phyloP scores from a whole-genome alignment of 1,140 invertebrate species.

The Nymphalis io region DNA sequence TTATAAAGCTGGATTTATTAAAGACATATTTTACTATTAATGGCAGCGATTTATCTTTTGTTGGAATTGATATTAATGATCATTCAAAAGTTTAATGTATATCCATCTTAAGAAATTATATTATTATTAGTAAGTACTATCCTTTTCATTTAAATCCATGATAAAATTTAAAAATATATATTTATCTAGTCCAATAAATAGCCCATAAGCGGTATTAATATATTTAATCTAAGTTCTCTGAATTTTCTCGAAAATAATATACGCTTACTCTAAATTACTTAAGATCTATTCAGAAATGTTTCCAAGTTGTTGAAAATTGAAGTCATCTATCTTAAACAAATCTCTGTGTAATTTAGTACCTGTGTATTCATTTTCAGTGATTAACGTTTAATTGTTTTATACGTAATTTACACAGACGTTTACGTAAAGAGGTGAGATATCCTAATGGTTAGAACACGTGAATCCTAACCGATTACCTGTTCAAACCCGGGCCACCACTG shows the following conservation, averaged over 20 bases:
- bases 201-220: too few species aligned
- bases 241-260: not conserved
- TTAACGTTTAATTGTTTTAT: not conserved
- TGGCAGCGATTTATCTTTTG: constrained; percentile 3
- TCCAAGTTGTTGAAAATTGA: not conserved
- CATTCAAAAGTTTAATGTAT: not conserved
- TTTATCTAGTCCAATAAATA: too few species aligned
- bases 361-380: not conserved
- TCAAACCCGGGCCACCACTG: too few species aligned
- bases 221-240: too few species aligned
- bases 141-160: not conserved
- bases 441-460: too few species aligned
- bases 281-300: not conserved
- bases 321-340: constrained; percentile 9
- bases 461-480: too few species aligned
- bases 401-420: not conserved
- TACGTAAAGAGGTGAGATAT: not conserved
- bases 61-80: constrained; percentile 5
- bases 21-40: constrained; percentile 4
- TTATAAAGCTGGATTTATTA: constrained; percentile 10
- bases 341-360: constrained; percentile 14
- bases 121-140: not conserved
- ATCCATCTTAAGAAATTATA: not conserved
- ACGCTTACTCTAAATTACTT: not conserved
- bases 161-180: not conserved